phyloP scores from a whole-genome alignment of 2,797 vertebrate species.

The Anguilla megastoma region DNA sequence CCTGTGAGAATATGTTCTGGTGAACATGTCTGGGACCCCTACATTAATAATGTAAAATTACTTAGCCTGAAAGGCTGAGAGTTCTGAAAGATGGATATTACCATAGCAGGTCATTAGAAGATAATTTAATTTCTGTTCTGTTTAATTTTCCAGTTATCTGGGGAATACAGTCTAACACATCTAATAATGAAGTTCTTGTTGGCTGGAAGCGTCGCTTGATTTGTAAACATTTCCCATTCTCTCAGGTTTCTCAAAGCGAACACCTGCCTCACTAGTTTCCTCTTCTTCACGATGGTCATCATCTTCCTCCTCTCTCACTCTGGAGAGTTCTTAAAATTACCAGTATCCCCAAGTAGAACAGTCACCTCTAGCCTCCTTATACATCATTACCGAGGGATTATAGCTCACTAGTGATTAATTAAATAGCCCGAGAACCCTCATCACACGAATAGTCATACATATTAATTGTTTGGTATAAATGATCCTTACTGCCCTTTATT shows the following conservation, averaged over 20 bases:
- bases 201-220: not conserved
- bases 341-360: not conserved
- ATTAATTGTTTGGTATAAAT: constrained; percentile 7
- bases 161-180: not conserved
- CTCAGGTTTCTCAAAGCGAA: not conserved
- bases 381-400: constrained; percentile 3
- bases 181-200: not conserved
- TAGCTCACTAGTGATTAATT: constrained; percentile 6
- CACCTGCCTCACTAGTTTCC: not conserved
- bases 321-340: not conserved
- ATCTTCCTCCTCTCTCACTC: not conserved
- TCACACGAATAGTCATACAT: constrained; percentile 5
- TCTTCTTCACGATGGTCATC: not conserved
- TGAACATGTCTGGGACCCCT: not conserved
- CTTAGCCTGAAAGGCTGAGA: not conserved
- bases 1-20: not conserved
- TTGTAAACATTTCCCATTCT: not conserved
- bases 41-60: not conserved
- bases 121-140: not conserved
- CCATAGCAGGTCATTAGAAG: not conserved
- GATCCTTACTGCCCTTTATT: not conserved
- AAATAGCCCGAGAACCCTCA: not conserved
- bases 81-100: not conserved
- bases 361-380: no score
- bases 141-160: not conserved